Evolutionary conservation across 2,888 invertebrate species (phyloP).

Genomic region (Bombyx huttoni): DNA sequence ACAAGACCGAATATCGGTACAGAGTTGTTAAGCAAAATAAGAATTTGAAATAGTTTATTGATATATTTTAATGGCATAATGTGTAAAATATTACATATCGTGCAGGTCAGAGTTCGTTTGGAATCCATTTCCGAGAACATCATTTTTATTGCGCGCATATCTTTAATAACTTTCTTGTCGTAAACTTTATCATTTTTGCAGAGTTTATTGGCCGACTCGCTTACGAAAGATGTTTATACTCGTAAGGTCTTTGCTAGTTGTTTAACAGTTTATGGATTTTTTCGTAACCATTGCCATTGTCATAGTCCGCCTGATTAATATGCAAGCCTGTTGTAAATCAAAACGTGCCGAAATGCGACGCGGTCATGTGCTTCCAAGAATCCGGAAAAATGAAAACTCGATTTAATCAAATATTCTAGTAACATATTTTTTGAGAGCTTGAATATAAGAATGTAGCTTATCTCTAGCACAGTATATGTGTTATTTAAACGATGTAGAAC

Average conservation of each 20-base stretch:
- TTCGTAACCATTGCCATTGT: slow-evolving; percentile 8
- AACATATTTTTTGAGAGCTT: background rate
- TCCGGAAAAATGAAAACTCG: background rate
- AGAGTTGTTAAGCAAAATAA: too few relatives aligned
- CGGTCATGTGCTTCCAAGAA: background rate
- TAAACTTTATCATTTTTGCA: slow-evolving; percentile 33
- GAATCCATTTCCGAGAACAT: slow-evolving; percentile 16
- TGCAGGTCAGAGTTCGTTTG: slow-evolving; percentile 4
- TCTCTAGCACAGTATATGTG: too few relatives aligned
- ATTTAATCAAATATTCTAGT: background rate
- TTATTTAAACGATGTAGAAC: too few relatives aligned
- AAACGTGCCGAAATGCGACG: slow-evolving; percentile 9
- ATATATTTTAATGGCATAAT: too few relatives aligned
- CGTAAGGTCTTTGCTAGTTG: slow-evolving; percentile 19
- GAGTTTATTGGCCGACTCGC: slow-evolving; percentile 28
- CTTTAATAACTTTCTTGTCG: slow-evolving; percentile 18
- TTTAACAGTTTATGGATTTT: slow-evolving; percentile 17
- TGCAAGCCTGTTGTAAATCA: slow-evolving; percentile 8
- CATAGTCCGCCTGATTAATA: slow-evolving; percentile 9
- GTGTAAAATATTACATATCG: background rate
- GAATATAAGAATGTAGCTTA: too few relatives aligned
- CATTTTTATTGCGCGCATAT: slow-evolving; percentile 15
- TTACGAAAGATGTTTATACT: slow-evolving; percentile 18
- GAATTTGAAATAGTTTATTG: too few relatives aligned
- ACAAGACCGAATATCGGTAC: too few relatives aligned